Percentiles rank a stretch among this genome's conserved stretches.
phyloP scores from a whole-genome alignment of 2,113 vertebrate species.

The Podarcis cretensis region DNA sequence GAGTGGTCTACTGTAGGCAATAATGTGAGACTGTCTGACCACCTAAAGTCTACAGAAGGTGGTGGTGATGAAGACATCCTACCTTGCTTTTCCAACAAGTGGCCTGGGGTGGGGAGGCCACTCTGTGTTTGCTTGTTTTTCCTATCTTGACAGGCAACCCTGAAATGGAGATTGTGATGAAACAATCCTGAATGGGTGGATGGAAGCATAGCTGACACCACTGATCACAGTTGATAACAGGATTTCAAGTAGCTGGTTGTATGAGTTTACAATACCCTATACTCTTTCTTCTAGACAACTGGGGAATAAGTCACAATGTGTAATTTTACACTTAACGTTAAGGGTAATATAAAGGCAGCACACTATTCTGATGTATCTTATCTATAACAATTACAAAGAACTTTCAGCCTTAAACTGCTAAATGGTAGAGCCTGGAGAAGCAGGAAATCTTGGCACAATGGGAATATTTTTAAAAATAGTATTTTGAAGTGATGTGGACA shows the following conservation, averaged over 20 bases:
- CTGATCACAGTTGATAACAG: neutral
- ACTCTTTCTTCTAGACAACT: neutral
- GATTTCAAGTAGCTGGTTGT: neutral
- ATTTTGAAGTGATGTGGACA: conserved; percentile 44
- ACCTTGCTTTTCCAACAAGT: no score
- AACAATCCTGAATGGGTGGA: neutral
- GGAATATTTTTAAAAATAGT: conserved; percentile 48
- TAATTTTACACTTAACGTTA: neutral
- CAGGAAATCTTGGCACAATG: conserved; percentile 44
- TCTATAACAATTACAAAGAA: neutral
- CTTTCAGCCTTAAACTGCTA: neutral
- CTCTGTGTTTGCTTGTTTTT: neutral
- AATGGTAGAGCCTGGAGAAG: conserved; percentile 31
- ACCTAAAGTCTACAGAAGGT: no score
- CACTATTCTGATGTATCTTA: neutral
- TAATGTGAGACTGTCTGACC: neutral
- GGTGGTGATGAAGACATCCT: no score
- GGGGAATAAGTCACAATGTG: neutral
- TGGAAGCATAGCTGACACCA: neutral
- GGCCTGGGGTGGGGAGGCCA: neutral
- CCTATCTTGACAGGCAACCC: neutral
- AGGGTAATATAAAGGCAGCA: neutral
- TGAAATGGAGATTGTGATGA: neutral
- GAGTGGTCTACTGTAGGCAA: neutral
- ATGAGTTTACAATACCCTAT: neutral